Percentiles rank a stretch among this genome's conserved stretches.
These are phyloP conservation scores for Radopholus similis DNA, from an alignment of 1,140 invertebrate genomes.

Conservation along the genomic window DNA sequence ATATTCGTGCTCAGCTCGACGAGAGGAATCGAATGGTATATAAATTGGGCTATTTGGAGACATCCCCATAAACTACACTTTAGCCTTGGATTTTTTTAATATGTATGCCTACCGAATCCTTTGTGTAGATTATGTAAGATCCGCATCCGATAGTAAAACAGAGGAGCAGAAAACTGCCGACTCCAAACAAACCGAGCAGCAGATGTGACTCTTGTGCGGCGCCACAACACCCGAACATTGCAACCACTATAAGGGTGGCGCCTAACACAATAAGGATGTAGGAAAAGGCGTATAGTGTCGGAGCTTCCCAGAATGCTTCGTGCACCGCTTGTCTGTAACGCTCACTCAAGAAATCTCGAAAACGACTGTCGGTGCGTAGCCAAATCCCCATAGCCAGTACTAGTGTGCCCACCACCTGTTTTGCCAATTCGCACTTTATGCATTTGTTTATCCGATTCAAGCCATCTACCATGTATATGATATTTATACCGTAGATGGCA, in stretches of 20 bases:
- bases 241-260: constrained; percentile 51
- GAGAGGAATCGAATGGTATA: neutral
- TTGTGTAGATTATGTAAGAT: constrained; percentile 54
- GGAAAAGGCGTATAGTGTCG: constrained; percentile 53
- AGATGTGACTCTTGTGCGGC: constrained; percentile 35
- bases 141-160: constrained; percentile 50
- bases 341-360: constrained; percentile 58
- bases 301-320: constrained; percentile 60
- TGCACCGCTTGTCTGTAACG: constrained; percentile 57
- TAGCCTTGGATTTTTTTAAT: neutral
- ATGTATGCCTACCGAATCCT: constrained; percentile 40
- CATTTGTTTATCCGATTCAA: neutral
- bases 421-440: neutral
- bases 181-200: constrained; percentile 48
- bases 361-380: constrained; percentile 57
- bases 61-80: neutral
- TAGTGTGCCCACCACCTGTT: constrained; percentile 45
- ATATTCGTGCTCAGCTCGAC: neutral
- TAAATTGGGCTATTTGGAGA: neutral
- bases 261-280: constrained; percentile 58
- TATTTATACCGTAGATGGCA: constrained; percentile 10
- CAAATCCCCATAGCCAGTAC: constrained; percentile 50
- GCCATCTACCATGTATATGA: constrained; percentile 18
- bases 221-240: constrained; percentile 58
- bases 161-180: constrained; percentile 44